Evolutionary conservation across 2,888 invertebrate species (phyloP), one percentile per base, ranked within the genome.

Genomic region (Hydraecia micacea): DNA sequence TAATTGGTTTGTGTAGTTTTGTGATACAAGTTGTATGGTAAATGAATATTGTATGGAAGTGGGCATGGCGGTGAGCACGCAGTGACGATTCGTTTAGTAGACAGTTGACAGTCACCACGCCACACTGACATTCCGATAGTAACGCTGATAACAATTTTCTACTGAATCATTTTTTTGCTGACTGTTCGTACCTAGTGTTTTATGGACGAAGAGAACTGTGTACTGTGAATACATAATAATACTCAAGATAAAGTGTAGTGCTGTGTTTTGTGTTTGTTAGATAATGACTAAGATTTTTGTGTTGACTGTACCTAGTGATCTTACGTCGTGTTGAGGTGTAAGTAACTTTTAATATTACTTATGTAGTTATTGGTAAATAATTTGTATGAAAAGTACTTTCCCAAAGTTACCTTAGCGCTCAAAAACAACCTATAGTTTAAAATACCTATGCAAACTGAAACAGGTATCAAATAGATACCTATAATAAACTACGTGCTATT

Each of bases 41-140:
- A 32, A 92, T 82, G 78, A 55, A 69, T 75, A 63, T 89, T 90
- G 87, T 90, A 90, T 93, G 88, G 93, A 95, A 95, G 96, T 96
- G 96, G 97, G 97, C 96, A 96, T 96, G 96, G 96, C 96, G 95
- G 95, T 94, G 93, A 94, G 93, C 93, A 92, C 93, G 93, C 95
- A 95, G 95, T 95, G 96, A 96, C 96, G 95, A 96, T 95, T 96
- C 96, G 95, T 95, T 96, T 97, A 97, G 97, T 96, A 96, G 96
- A 96, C 96, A 96, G 93, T 96, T 97, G 97, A 97, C 97, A 96
- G 96, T 96, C 96, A 94, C 96, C 96, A 96, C 96, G 95, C 96
- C 95, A 96, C 95, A 96, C 95, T 96, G 96, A 96, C 96, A 96
- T 96, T 96, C 95, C 96, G 95, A 96, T 96, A 96, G 94, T 93